phyloP scores from a whole-genome alignment of 2,888 invertebrate species.

The Drosophila falleni region DNA sequence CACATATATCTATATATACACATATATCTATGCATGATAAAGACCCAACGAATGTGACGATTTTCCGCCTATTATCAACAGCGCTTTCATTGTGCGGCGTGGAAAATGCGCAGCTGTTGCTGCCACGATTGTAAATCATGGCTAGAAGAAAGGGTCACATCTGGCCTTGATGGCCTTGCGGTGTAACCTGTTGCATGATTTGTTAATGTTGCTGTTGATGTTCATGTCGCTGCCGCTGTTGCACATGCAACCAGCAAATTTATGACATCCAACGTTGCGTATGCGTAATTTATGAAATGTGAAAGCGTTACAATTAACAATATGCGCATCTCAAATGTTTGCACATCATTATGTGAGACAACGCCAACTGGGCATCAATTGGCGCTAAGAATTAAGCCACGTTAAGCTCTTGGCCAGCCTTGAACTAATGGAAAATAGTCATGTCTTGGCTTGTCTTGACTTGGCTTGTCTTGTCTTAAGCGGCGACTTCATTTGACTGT shows the following conservation, averaged over 20 bases:
- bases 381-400: conserved; percentile 36
- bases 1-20: background rate
- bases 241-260: conserved; percentile 55
- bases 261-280: conserved; percentile 48
- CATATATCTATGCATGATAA: conserved; percentile 48
- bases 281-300: conserved; percentile 39
- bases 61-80: conserved; percentile 77
- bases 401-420: conserved; percentile 18
- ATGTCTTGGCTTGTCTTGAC: conserved; percentile 3
- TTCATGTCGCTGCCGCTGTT: conserved; percentile 35
- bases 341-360: conserved; percentile 59
- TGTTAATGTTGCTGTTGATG: conserved; percentile 42
- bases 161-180: conserved; percentile 41
- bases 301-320: conserved; percentile 33
- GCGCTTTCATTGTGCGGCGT: conserved; percentile 65
- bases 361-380: conserved; percentile 33
- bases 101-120: conserved; percentile 73
- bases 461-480: conserved; percentile 15
- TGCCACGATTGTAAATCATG: conserved; percentile 69
- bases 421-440: conserved; percentile 53
- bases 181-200: conserved; percentile 75
- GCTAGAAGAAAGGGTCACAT: conserved; percentile 28
- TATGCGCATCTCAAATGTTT: conserved; percentile 40
- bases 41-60: conserved; percentile 69
- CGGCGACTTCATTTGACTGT: conserved; percentile 57